Evolutionary conservation across 2,113 vertebrate species (phyloP).

Genomic region (Tenrec ecaudatus): DNA sequence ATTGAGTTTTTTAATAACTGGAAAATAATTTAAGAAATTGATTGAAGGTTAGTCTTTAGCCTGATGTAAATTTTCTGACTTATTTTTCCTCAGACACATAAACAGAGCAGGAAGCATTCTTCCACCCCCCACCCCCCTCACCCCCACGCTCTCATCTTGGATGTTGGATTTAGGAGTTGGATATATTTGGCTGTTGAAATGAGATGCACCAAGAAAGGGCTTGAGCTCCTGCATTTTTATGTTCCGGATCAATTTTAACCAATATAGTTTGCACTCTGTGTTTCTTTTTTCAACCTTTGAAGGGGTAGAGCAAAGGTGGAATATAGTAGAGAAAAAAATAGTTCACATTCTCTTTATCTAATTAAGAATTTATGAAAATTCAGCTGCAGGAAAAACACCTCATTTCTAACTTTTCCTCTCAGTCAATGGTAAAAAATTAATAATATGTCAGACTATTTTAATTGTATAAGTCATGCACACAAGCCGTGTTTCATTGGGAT

Average conservation of each 20-base stretch:
- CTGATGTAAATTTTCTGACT: not conserved
- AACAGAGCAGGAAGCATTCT: not conserved
- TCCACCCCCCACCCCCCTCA: not conserved
- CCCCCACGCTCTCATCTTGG: not conserved
- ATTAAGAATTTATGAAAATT: conserved; percentile 20
- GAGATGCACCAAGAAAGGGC: not conserved
- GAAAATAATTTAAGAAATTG: conserved; percentile 2
- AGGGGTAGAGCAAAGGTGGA: not conserved
- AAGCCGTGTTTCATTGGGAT: not conserved
- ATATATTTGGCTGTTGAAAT: conserved; percentile 37
- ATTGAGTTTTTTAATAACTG: not conserved
- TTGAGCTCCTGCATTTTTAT: conserved; percentile 35
- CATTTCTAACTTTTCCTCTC: not conserved
- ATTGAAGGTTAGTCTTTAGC: not conserved
- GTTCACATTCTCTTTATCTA: not conserved
- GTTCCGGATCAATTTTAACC: not conserved
- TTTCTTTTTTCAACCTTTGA: not conserved
- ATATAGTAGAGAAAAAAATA: not conserved
- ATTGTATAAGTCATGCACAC: not conserved
- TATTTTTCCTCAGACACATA: not conserved
- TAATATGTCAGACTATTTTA: not conserved
- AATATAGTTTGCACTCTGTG: not conserved
- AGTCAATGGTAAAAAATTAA: not conserved
- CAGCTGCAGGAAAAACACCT: not conserved
- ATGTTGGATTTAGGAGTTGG: not conserved